A percentile compares a stretch with the other conserved stretches of the same genome.
phyloP scores from a whole-genome alignment of 2,113 vertebrate species.

The Camelus dromedarius region DNA sequence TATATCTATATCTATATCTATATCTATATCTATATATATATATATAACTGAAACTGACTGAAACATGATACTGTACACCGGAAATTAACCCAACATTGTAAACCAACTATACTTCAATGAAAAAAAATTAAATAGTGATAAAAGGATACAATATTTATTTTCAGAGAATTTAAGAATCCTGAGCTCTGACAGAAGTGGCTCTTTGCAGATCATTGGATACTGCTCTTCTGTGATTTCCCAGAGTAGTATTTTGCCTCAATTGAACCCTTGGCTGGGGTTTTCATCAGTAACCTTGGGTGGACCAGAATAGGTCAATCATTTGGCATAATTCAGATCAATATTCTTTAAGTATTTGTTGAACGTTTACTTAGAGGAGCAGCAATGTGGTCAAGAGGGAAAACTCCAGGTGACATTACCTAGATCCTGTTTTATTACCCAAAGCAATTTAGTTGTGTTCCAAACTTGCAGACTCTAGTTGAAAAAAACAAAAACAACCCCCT shows the following conservation, averaged over 20 bases:
- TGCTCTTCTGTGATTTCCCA: background rate
- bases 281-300: background rate
- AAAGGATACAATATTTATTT: conserved; percentile 34
- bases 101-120: too few species aligned
- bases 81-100: too few species aligned
- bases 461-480: background rate
- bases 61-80: too few species aligned
- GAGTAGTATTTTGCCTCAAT: background rate
- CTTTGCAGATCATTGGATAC: background rate
- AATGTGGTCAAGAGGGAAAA: background rate
- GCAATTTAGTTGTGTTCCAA: background rate
- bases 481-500: background rate
- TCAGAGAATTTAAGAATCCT: background rate
- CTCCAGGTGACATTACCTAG: background rate
- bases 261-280: background rate
- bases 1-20: too few species aligned
- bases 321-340: background rate
- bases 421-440: background rate
- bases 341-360: background rate
- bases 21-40: too few species aligned
- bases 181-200: background rate
- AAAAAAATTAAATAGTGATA: background rate
- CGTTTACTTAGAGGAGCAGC: background rate
- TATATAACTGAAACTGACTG: too few species aligned
- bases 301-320: background rate